phyloP scores from a whole-genome alignment of 2,888 invertebrate genomes.

The Drosophila picticornis region DNA sequence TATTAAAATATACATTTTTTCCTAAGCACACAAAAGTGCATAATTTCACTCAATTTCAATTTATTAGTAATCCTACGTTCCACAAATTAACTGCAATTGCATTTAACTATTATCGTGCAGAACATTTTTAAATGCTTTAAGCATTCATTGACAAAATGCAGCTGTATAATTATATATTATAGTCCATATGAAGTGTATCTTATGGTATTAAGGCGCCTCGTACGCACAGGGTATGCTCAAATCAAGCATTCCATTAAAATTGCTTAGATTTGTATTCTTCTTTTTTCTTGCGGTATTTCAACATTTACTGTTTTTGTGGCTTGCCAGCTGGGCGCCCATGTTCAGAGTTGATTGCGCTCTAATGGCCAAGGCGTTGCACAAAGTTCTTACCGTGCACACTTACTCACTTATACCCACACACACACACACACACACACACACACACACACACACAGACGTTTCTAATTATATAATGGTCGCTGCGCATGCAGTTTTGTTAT shows the following conservation, averaged over 20 bases:
- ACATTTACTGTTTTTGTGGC: slow-evolving; percentile 33
- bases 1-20: neutral
- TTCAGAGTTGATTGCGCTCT: slow-evolving; percentile 74
- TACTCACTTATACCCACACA: slow-evolving; percentile 1
- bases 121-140: neutral
- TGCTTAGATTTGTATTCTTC: neutral
- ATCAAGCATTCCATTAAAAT: neutral
- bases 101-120: neutral
- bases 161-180: neutral
- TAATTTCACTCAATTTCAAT: neutral
- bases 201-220: neutral
- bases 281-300: slow-evolving; percentile 4
- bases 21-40: neutral
- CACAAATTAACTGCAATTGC: neutral
- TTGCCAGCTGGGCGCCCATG: slow-evolving; percentile 58
- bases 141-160: neutral
- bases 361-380: slow-evolving; percentile 72
- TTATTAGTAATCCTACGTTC: neutral
- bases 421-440: slow-evolving; percentile 20
- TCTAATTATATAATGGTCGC: slow-evolving; percentile 80
- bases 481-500: slow-evolving; percentile 79
- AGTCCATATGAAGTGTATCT: neutral
- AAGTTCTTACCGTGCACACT: slow-evolving; percentile 40
- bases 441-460: slow-evolving; percentile 47
- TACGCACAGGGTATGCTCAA: slow-evolving; percentile 40